Conservation (phyloP, 1,140 invertebrate genomes). For the Portunus trituberculatus region DNA sequence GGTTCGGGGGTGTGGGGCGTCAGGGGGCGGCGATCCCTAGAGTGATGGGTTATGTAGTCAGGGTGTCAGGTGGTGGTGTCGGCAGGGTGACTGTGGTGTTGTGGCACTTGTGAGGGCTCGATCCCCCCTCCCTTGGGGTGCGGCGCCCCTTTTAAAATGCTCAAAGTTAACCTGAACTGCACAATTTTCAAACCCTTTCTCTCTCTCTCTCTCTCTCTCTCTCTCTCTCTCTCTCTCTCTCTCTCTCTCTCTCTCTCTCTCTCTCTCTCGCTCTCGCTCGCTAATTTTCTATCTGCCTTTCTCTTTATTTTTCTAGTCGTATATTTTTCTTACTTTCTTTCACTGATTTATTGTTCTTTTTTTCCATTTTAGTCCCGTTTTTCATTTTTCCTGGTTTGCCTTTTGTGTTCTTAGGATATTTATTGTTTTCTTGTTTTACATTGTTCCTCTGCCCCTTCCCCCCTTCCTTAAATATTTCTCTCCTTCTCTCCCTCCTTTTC, state of each 20-base stretch:
- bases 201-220: background rate
- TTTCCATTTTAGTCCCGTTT: no score
- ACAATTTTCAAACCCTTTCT: background rate
- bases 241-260: slow-evolving; percentile 34
- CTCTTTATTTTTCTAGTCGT: no score
- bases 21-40: slow-evolving; percentile 27
- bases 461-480: no score
- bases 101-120: background rate
- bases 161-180: background rate
- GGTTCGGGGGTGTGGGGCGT: background rate
- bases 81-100: background rate
- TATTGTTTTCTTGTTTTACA: no score
- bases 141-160: slow-evolving; percentile 44
- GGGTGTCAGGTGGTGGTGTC: slow-evolving; percentile 35
- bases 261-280: background rate
- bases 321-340: no score
- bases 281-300: no score
- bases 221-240: background rate
- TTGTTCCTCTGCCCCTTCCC: no score
- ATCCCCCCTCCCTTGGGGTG: background rate
- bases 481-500: no score
- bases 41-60: slow-evolving; percentile 44
- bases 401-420: no score
- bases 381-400: no score
- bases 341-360: no score